Percentiles rank a stretch among this genome's conserved stretches.
Evolutionary conservation across 1,140 invertebrate genomes (phyloP).

Genomic region (Tribolium madens): DNA sequence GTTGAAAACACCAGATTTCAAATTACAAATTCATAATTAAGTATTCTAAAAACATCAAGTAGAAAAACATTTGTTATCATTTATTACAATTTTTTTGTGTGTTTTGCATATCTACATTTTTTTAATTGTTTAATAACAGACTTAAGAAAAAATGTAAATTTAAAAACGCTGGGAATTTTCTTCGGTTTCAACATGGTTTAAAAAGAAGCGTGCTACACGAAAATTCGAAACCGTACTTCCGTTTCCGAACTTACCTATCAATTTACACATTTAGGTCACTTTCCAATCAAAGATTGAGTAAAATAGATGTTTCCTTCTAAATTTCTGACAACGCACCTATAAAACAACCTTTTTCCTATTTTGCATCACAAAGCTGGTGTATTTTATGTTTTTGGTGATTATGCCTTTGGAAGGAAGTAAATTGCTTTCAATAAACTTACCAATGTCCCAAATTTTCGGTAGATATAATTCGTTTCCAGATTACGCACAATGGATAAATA

Average conservation of each 20-base stretch:
- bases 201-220: slow-evolving; percentile 29
- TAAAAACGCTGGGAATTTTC: neutral
- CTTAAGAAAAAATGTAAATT: neutral
- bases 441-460: too few species aligned
- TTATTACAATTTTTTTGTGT: neutral
- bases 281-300: slow-evolving; percentile 2
- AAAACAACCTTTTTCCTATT: neutral
- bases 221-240: slow-evolving; percentile 39
- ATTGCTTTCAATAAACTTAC: too few species aligned
- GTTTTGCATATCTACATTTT: neutral
- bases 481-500: too few species aligned
- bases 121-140: neutral
- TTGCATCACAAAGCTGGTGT: too few species aligned
- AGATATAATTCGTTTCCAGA: too few species aligned
- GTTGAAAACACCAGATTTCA: too few species aligned
- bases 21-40: too few species aligned
- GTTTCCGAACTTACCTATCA: slow-evolving; percentile 23
- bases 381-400: too few species aligned
- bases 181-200: slow-evolving; percentile 10
- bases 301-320: slow-evolving; percentile 8
- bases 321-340: neutral
- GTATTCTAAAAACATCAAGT: too few species aligned
- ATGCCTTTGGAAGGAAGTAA: too few species aligned
- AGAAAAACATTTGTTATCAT: too few species aligned
- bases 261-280: slow-evolving; percentile 41